These are phyloP conservation scores for Mermis nigrescens DNA, from an alignment of 2,888 invertebrate species.

Conservation along the genomic window DNA sequence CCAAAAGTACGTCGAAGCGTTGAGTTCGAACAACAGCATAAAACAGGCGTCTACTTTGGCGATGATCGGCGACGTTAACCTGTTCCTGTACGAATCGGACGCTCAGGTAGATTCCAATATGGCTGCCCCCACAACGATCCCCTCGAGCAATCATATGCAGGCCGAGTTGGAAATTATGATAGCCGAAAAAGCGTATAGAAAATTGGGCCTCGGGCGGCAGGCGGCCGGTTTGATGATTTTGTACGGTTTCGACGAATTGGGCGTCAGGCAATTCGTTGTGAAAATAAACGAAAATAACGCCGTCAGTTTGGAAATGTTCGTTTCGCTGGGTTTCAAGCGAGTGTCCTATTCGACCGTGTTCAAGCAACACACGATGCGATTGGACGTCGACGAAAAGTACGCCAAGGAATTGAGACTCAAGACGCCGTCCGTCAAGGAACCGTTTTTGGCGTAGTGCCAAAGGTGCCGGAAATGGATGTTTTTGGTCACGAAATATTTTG, in stretches of 20 bases:
- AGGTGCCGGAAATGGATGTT: no score
- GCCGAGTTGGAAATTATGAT: slow-evolving; percentile 84
- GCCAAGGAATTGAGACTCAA: not conserved
- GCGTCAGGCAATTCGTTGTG: slow-evolving; percentile 48
- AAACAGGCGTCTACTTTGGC: no score
- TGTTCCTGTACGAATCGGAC: slow-evolving; percentile 44
- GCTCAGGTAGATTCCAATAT: not conserved
- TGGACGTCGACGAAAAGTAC: slow-evolving; percentile 38
- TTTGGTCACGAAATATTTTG: no score
- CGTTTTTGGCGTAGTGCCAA: no score
- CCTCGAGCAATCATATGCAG: slow-evolving; percentile 34
- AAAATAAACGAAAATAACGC: slow-evolving; percentile 59
- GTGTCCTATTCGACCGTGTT: slow-evolving; percentile 50
- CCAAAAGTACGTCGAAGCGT: slow-evolving; percentile 38
- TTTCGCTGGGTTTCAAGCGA: slow-evolving; percentile 51
- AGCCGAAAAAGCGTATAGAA: slow-evolving; percentile 52
- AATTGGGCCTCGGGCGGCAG: slow-evolving; percentile 59
- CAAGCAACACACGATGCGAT: slow-evolving; percentile 55
- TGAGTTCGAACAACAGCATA: not conserved
- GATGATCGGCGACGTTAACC: slow-evolving; percentile 85
- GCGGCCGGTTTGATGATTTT: slow-evolving; percentile 58
- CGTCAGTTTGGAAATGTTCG: slow-evolving; percentile 57
- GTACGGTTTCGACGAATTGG: slow-evolving; percentile 52
- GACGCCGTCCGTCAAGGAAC: no score
- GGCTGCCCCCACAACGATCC: slow-evolving; percentile 32